phyloP scores from a whole-genome alignment of 2,888 invertebrate genomes.

The Metalampra italica region DNA sequence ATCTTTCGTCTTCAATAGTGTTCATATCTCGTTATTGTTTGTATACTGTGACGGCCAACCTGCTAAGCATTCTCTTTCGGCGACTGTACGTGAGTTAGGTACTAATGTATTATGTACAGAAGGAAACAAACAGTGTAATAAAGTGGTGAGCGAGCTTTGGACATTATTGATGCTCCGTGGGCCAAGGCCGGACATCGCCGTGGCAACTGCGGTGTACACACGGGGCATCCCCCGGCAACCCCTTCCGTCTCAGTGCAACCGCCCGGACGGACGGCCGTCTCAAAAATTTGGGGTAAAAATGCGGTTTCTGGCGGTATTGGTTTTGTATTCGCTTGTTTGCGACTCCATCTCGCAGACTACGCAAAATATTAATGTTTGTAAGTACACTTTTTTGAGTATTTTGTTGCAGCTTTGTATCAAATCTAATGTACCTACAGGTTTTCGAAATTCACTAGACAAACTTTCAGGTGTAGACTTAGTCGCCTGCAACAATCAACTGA shows the following conservation, averaged over 20 bases:
- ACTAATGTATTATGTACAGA: not conserved
- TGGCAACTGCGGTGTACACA: slow-evolving; percentile 61
- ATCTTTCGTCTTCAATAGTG: no score
- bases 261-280: slow-evolving; percentile 17
- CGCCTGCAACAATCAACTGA: no score
- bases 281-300: slow-evolving; percentile 18
- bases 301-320: slow-evolving; percentile 26
- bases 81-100: no score
- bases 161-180: slow-evolving; percentile 48
- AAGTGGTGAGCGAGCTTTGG: slow-evolving; percentile 26
- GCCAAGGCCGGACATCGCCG: slow-evolving; percentile 63
- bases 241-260: no score
- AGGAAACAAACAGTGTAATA: no score
- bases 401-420: no score
- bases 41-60: no score
- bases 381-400: slow-evolving; percentile 54
- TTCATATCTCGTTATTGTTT: no score
- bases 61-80: no score
- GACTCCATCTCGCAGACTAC: slow-evolving; percentile 76
- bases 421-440: no score
- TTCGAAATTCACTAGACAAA: no score
- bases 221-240: slow-evolving; percentile 1
- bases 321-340: slow-evolving; percentile 29
- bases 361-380: slow-evolving; percentile 85
- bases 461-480: no score